phyloP scores from a whole-genome alignment of 2,113 vertebrate species.

The Cololabis saira region DNA sequence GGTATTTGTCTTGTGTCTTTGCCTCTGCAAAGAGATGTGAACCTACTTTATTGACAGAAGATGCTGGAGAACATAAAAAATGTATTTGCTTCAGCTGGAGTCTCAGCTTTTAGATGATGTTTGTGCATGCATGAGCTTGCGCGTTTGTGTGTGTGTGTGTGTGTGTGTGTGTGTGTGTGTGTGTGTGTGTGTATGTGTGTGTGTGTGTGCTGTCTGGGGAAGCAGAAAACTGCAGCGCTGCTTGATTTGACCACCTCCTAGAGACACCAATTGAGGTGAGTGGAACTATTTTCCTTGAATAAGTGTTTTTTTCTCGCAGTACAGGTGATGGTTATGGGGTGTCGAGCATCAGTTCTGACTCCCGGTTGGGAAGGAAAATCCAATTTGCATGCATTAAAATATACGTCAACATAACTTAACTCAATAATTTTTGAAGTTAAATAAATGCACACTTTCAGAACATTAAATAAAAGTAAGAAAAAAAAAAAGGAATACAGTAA shows the following conservation, averaged over 20 bases:
- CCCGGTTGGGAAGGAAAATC: neutral
- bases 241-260: conserved; percentile 5
- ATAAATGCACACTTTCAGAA: no score
- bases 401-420: no score
- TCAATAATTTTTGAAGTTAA: no score
- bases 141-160: conserved; percentile 7
- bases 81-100: conserved; percentile 42
- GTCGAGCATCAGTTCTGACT: neutral
- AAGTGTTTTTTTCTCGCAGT: neutral
- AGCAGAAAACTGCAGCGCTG: neutral
- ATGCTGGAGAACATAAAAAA: conserved; percentile 12
- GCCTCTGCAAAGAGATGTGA: conserved; percentile 21
- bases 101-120: conserved; percentile 7
- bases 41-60: conserved; percentile 21
- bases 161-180: no score
- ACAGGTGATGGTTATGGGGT: conserved; percentile 7
- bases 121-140: neutral
- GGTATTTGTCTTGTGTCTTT: conserved; percentile 48
- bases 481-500: no score
- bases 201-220: conserved; percentile 6
- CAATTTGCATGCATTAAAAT: neutral
- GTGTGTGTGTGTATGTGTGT: no score
- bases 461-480: no score
- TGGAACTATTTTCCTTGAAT: conserved; percentile 4
- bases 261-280: neutral